Evolutionary conservation across 2,113 vertebrate genomes (phyloP).

Genomic region (Lepus americanus): DNA sequence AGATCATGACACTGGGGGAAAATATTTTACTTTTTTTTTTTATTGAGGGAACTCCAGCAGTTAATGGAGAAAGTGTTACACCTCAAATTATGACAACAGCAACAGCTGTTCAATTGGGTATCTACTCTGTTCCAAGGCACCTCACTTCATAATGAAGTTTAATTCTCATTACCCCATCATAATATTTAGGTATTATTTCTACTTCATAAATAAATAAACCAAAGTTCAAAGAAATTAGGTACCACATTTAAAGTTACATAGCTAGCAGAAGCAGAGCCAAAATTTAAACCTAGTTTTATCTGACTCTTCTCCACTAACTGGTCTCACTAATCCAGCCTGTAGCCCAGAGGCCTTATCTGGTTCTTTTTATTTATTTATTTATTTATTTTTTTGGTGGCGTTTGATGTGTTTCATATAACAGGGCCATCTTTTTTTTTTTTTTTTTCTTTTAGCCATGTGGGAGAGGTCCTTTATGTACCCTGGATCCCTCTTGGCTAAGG

Average conservation of each 20-base stretch:
- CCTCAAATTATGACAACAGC: background rate
- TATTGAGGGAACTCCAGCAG: background rate
- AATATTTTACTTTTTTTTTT: conserved; percentile 49
- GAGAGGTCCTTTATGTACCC: background rate
- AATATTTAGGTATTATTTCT: conserved; percentile 34
- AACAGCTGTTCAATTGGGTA: background rate
- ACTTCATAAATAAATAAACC: conserved; percentile 33
- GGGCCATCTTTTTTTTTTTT: background rate
- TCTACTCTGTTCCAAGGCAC: background rate
- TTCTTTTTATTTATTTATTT: no score
- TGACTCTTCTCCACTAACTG: background rate
- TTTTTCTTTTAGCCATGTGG: background rate
- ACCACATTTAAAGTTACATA: background rate
- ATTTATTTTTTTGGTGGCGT: background rate
- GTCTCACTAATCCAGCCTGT: background rate
- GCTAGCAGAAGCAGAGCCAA: background rate
- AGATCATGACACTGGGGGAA: background rate
- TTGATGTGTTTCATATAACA: conserved; percentile 33
- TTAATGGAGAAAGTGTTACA: conserved; percentile 22
- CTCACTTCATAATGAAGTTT: background rate
- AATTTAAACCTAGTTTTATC: conserved; percentile 25
- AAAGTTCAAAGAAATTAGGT: conserved; percentile 40
- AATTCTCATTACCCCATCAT: conserved; percentile 21
- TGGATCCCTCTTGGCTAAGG: background rate
- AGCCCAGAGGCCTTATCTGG: background rate